Evolutionary conservation across 2,797 vertebrate genomes (phyloP).

Genomic region (Anguilla megastoma): DNA sequence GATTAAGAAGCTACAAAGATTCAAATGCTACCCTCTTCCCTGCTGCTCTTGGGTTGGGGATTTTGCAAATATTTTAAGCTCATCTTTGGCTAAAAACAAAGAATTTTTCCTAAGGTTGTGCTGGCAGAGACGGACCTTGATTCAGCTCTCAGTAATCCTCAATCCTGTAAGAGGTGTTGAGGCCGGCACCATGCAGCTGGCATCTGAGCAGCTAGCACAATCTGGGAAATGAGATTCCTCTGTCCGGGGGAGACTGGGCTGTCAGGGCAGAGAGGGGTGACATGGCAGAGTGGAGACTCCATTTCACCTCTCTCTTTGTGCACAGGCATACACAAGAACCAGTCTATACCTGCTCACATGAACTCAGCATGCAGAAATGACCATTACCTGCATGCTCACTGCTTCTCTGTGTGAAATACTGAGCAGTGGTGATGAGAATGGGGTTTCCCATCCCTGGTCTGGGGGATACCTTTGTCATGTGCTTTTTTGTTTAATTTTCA

Average conservation of each 20-base stretch:
- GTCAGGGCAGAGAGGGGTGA: neutral
- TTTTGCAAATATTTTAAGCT: constrained; percentile 53
- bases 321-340: neutral
- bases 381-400: neutral
- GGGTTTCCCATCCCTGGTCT: neutral
- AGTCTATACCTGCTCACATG: neutral
- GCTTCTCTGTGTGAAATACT: neutral
- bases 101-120: constrained; percentile 36
- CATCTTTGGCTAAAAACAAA: constrained; percentile 34
- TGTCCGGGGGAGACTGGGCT: neutral
- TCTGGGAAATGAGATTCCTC: constrained; percentile 14
- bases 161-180: constrained; percentile 38
- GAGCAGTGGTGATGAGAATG: neutral
- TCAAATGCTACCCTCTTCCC: constrained; percentile 38
- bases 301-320: constrained; percentile 20
- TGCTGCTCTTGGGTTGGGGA: constrained; percentile 34
- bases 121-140: constrained; percentile 36
- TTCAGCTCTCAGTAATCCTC: constrained; percentile 36
- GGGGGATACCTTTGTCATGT: neutral
- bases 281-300: neutral
- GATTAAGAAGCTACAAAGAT: constrained; percentile 33
- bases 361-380: neutral
- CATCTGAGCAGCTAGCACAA: constrained; percentile 18
- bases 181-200: constrained; percentile 34
- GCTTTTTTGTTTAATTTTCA: neutral